Conservation (phyloP, 2,888 invertebrate genomes). For the Mayetiola destructor region DNA sequence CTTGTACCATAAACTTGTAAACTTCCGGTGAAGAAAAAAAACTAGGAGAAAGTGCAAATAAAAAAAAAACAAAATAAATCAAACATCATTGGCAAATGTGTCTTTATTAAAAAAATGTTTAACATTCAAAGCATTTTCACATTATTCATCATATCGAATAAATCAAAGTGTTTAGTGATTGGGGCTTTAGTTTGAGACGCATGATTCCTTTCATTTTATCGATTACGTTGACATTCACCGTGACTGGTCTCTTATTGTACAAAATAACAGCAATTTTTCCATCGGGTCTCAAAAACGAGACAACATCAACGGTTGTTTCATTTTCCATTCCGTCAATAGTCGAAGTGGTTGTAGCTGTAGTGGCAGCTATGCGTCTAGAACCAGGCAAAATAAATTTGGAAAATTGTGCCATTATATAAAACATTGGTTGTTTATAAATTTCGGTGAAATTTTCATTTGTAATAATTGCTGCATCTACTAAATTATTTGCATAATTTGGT, state of each 20-base stretch:
- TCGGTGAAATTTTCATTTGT: neutral
- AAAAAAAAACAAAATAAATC: too few species aligned
- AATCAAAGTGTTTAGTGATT: conserved; percentile 7
- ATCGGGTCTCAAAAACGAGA: neutral
- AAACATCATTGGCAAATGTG: too few species aligned
- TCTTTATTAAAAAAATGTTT: too few species aligned
- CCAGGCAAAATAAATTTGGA: conserved; percentile 5
- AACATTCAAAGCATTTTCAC: too few species aligned
- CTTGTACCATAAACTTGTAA: neutral
- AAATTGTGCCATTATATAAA: conserved; percentile 9
- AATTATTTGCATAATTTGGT: conserved; percentile 1
- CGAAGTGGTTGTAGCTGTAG: too few species aligned
- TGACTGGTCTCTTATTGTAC: neutral
- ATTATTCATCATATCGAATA: too few species aligned
- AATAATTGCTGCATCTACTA: neutral
- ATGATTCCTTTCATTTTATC: neutral
- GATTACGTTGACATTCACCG: neutral
- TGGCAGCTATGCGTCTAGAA: neutral
- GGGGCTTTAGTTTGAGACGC: neutral
- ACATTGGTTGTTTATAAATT: conserved; percentile 13
- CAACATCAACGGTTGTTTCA: neutral
- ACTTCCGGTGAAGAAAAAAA: too few species aligned
- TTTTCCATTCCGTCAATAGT: neutral
- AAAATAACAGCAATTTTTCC: neutral
- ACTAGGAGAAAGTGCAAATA: too few species aligned